Evolutionary conservation across 2,888 invertebrate species (phyloP), one percentile per base, ranked within the genome.

Genomic region (Cepaea hortensis): DNA sequence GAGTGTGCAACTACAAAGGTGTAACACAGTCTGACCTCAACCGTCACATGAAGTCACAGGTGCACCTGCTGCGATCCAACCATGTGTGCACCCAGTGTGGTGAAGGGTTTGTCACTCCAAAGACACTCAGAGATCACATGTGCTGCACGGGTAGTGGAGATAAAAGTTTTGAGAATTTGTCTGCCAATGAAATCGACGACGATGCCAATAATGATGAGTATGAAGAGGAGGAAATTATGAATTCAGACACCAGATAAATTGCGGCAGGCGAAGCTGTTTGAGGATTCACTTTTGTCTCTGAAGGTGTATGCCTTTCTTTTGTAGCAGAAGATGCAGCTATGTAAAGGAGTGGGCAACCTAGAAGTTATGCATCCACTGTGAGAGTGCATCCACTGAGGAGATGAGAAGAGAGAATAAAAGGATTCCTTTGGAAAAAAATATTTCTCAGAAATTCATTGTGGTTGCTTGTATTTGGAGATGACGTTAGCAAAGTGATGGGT

Each of bases 11-110:
- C 91, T 95, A 95, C 91, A 94, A 94, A 90, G 95, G 95, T 62
- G 95, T 95, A 76, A 95, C 95, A 0, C 95, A 95, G 91, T 95
- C 95, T 3, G 95, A 95, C 90, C 91, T 95, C 65, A 95, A 95
- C 90, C 93, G 95, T n/a, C 95, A 95, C 91, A 93, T 93, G 90
- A 95, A 95, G 90, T 94, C 95, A 20, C 94, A 95, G 90, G 94
- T 94, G 62, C 95, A 95, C 88, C 91, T 94, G 89, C 91, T 94
- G 85, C 93, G 94, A 88, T 92, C 94, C 23, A 93, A 93, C 83
- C 94, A 94, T 86, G 93, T 93, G 79, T 95, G 94, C 89, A 86
- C 85, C 3, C 91, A 91, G 88, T 94, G 94, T 84, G 93, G 93
- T 0, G 94, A 94, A 86, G 94, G 94, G 0, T 94, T 94, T 88